Evolutionary conservation across 2,888 invertebrate genomes (phyloP), one percentile per base, ranked within the genome.

Genomic region (Epirrhoe alternata): DNA sequence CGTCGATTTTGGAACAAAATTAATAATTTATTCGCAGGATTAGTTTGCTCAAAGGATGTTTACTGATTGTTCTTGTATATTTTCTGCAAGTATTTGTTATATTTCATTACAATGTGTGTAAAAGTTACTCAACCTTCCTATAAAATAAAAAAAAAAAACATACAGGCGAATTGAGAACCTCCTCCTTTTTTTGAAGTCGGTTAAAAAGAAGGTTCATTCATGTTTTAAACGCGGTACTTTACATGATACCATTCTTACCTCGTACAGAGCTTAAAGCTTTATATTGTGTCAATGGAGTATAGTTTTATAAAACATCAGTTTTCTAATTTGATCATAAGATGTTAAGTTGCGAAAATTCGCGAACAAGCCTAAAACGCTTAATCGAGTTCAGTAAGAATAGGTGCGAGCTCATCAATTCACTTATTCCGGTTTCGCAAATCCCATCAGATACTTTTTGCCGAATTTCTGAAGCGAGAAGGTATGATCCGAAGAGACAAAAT

Each of bases 401-500:
- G 63, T 64, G 53, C 49, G 50, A 64, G 56, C 56, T 67, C 68
- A 68, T 66, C 72, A 70, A 70, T 70, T 66, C 64, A 68, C 49
- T 62, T 61, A 66, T 70, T 60, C 65, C 66, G 52, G 65, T 58
- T 67, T 64, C 56, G 60, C 51, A 62, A 70, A 73, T 73, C 73
- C 70, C 64, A 71, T 73, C 69, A 62, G 63, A 57, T 68, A 67
- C 66, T 69, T 69, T 66, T 61, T 66, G 57, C 54, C 38, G 56
- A 66, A 66, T 61, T 59, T 42, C 35, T 59, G 61, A 52, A 61
- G 63, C 68, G 65, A 61, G 61, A 74, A 78, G 73, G 76, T 74
- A 77, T 77, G 73, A 79, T 73, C 72, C 68, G 3, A 2, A 38
- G 63, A 56, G 60, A n/a, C 24, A 35, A 51, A 45, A 33, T 50